phyloP scores from a whole-genome alignment of 2,888 invertebrate genomes.

The Platycnemis pennipes region DNA sequence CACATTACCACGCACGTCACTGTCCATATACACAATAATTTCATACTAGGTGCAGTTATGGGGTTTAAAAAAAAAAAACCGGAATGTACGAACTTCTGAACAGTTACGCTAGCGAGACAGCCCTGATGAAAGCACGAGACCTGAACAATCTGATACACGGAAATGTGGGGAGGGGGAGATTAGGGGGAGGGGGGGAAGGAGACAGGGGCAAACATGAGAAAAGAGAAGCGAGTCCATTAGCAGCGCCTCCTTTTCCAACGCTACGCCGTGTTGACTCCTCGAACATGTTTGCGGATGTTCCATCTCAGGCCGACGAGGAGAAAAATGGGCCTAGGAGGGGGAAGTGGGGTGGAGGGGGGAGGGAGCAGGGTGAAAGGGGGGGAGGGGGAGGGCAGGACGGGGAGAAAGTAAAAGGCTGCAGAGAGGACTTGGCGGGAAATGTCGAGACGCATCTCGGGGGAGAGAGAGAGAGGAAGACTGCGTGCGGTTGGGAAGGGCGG shows the following conservation, averaged over 20 bases:
- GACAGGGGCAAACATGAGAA: background rate
- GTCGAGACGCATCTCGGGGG: background rate
- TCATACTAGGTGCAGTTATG: too few species aligned
- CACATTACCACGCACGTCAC: too few species aligned
- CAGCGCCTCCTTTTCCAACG: background rate
- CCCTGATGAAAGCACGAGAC: background rate
- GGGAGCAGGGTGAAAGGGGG: background rate
- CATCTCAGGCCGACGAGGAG: constrained; percentile 6
- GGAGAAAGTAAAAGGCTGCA: background rate
- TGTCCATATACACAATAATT: too few species aligned
- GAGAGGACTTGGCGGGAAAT: background rate
- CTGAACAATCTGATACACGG: background rate
- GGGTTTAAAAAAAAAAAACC: too few species aligned
- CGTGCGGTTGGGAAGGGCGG: too few species aligned
- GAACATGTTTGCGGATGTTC: constrained; percentile 31
- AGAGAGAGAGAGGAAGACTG: background rate
- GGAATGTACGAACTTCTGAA: background rate
- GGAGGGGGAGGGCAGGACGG: constrained; percentile 3
- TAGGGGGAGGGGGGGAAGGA: background rate
- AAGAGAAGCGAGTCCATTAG: constrained; percentile 12
- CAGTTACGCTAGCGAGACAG: background rate
- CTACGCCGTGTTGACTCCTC: background rate
- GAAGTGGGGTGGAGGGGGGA: background rate
- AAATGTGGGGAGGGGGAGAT: too few species aligned
- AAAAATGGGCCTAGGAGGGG: background rate